Evolutionary conservation across 2,888 invertebrate species (phyloP), one percentile per base, ranked within the genome.

Genomic region (Coleophora deauratella): DNA sequence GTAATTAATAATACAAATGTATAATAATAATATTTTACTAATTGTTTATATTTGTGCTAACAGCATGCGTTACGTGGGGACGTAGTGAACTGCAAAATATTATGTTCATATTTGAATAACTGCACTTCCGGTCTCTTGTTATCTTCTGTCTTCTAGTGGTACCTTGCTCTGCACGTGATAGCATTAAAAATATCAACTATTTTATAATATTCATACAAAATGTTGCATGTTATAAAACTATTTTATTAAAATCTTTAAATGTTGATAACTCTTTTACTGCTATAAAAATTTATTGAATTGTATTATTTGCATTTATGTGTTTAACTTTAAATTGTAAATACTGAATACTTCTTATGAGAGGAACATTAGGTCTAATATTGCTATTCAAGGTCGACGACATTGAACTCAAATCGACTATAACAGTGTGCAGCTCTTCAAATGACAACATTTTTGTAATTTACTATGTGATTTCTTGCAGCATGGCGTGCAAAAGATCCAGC

Each of bases 91-190:
- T 63, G 69, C 64, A 65, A 79, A 21, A 21, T 21, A n/a, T n/a
- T n/a, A 85, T 86, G 86, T 86, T 86, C 82, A 82, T 61, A 86
- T 86, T 86, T 86, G 86, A 86, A 86, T 81, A 86, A 86, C 86
- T 86, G 86, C 86, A 86, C 86, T 86, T 77, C 62, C 65, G 72
- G 74, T 21, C 21, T 6, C 31, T 31, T 31, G 31, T 31, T 11
- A 9, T 9, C 31, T 10, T 11, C 8, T 11, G 66, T 66, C 67
- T 57, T 68, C 64, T 69, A 50, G 61, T 67, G 69, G 72, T 66
- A 60, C 60, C 62, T 62, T 21, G 21, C 21, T 21, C 21, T 4
- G 21, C 21, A 21, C 6, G 21, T 3, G 21, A 3, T 6, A 21
- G 21, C 21, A 4, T 86, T 85, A 87, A 78, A 88, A 88, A 88